Base-by-base conservation (phyloP, 2,797 vertebrate genomes). In the Lepidocolaptes lacrymiger region DNA sequence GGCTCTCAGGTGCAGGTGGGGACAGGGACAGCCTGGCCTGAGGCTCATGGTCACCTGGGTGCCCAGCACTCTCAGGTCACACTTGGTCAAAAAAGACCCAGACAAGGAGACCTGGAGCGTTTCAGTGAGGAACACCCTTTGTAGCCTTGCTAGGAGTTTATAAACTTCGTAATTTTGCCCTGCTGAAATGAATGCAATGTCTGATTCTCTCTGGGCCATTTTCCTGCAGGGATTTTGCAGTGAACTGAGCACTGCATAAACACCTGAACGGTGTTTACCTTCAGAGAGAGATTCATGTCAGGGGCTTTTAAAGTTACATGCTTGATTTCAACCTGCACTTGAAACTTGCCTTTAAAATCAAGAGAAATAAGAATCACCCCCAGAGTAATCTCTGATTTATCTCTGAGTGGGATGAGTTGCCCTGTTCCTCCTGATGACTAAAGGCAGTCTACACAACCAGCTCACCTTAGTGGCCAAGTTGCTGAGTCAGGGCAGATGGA, bases 101-200 rank as follows among this genome's bases (percentile, higher is more conserved):
- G 18, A 15, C 63, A 48, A 34, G 12, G 68, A 52, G 28, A 52
- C 18, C 14, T 37, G 30, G 41, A 73, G 44, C 0, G 0, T 1
- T 43, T 51, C 51, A 46, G 10, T 4, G 4, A 69, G 59, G 59
- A 77, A 28, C 17, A 44, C 26, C n/a, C 61, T 56, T 37, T 23
- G 56, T 3, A 37, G 68, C 61, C 9, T 44, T 48, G 36, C 48
- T n/a, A 30, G 43, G 37, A 84, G 12, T 6, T 87, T 48, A 12
- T 4, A 11, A 27, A 13, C 30, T 26, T 59, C 43, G 10, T 37
- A 30, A 64, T 39, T 63, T 54, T 19, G 14, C 19, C 28, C 41
- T 20, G 4, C 21, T 24, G 39, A 37, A 74, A n/a, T 21, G 18
- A 68, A 69, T 4, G 36, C 51, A 22, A 6, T 23, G 7, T 48